Conservation (phyloP, 2,888 invertebrate genomes). For the Dasypogon diadema region DNA sequence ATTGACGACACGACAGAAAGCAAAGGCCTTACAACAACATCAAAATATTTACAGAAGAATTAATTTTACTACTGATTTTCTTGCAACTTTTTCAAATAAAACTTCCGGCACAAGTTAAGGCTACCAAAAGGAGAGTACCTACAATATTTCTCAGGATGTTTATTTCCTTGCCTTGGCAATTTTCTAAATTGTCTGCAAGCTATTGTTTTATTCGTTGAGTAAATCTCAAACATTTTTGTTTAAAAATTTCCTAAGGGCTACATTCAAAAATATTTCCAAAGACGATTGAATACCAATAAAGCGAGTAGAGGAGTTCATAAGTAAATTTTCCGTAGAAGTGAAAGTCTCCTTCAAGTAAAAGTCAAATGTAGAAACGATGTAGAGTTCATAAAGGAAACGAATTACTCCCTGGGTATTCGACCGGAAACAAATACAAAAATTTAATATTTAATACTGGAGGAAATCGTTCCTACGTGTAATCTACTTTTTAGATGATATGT, state of each 20-base stretch:
- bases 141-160: too few species aligned
- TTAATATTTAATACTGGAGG: slow-evolving; percentile 17
- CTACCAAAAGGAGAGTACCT: too few species aligned
- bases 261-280: not conserved
- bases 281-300: not conserved
- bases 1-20: too few species aligned
- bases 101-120: too few species aligned
- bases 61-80: too few species aligned
- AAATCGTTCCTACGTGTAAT: slow-evolving; percentile 32
- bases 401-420: not conserved
- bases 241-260: not conserved
- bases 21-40: too few species aligned
- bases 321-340: not conserved
- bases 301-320: not conserved
- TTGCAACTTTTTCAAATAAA: too few species aligned
- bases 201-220: not conserved
- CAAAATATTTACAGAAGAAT: too few species aligned
- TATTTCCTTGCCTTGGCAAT: too few species aligned
- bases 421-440: slow-evolving; percentile 15
- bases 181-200: not conserved
- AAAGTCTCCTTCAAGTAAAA: not conserved
- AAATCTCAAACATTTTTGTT: not conserved
- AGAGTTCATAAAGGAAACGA: not conserved
- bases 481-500: slow-evolving; percentile 28
- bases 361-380: not conserved